phyloP scores from a whole-genome alignment of 2,113 vertebrate species.

The Noctilio leporinus region DNA sequence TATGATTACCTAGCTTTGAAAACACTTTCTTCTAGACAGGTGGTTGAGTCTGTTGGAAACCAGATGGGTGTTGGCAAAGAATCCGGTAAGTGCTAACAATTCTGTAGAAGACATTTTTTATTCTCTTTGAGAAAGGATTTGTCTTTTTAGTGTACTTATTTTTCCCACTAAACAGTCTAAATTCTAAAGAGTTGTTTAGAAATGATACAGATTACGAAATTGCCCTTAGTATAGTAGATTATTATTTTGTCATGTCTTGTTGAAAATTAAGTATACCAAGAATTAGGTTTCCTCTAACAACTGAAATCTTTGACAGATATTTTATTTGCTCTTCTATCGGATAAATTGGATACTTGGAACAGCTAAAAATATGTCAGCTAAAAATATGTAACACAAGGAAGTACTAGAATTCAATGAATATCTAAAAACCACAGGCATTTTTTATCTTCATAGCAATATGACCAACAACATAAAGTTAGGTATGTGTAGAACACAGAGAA shows the following conservation, averaged over 20 bases:
- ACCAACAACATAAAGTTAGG: not conserved
- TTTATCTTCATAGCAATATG: not conserved
- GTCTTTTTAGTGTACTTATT: not conserved
- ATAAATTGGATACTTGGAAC: not conserved
- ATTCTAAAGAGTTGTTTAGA: not conserved
- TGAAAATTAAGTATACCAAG: not conserved
- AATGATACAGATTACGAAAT: not conserved
- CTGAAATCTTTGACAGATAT: not conserved
- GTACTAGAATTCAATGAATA: not conserved
- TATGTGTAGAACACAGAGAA: not conserved
- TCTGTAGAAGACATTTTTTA: not conserved
- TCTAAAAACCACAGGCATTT: not conserved
- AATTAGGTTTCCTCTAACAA: slow-evolving; percentile 6
- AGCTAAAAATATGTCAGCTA: too few relatives aligned
- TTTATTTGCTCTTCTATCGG: not conserved
- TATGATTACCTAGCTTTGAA: slow-evolving; percentile 97
- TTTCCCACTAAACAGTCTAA: not conserved
- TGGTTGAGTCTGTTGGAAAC: slow-evolving; percentile 92
- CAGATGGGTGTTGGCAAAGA: slow-evolving; percentile 99
- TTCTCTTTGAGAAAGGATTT: not conserved
- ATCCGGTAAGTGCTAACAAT: slow-evolving; percentile 83
- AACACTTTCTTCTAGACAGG: slow-evolving; percentile 89
- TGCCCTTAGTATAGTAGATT: not conserved
- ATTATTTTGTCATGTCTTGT: not conserved
- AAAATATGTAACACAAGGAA: not conserved